Evolutionary conservation across 30 jellyfish, hydroid and myxozoan genomes (phyloP).

Genomic region (Hydractinia symbiolongicarpus): DNA sequence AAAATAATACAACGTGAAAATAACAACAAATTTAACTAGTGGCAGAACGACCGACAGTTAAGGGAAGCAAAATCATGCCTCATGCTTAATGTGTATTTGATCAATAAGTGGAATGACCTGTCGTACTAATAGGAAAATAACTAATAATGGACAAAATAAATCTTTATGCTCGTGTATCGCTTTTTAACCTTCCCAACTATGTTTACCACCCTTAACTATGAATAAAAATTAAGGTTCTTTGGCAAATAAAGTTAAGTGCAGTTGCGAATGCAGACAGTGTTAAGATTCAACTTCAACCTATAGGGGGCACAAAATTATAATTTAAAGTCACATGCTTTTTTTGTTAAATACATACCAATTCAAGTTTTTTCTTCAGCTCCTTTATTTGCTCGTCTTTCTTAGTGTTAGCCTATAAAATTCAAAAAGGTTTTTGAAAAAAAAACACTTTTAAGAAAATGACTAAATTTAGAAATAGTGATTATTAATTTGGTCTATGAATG

Average conservation of each 20-base stretch:
- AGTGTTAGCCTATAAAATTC: conserved; percentile 14
- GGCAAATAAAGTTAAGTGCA: no score
- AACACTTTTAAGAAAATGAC: not conserved
- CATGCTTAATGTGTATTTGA: no score
- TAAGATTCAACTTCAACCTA: not conserved
- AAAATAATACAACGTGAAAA: no score
- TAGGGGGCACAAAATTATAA: not conserved
- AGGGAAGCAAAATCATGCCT: no score
- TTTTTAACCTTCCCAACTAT: no score
- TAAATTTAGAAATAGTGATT: not conserved
- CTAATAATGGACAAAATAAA: not conserved
- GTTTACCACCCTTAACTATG: no score
- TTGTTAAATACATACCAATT: conserved; percentile 34
- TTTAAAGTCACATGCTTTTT: not conserved
- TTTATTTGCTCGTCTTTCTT: conserved; percentile 67
- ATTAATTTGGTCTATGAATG: not conserved
- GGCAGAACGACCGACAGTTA: no score
- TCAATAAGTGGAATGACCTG: not conserved
- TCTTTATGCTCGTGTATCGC: not conserved
- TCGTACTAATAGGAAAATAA: not conserved
- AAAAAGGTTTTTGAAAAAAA: not conserved
- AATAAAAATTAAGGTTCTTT: no score
- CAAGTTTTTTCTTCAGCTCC: conserved; percentile 58
- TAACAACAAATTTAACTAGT: no score
- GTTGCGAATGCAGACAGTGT: not conserved